phyloP scores from a whole-genome alignment of 2,888 invertebrate genomes.

The Cryptophagus acutangulus region DNA sequence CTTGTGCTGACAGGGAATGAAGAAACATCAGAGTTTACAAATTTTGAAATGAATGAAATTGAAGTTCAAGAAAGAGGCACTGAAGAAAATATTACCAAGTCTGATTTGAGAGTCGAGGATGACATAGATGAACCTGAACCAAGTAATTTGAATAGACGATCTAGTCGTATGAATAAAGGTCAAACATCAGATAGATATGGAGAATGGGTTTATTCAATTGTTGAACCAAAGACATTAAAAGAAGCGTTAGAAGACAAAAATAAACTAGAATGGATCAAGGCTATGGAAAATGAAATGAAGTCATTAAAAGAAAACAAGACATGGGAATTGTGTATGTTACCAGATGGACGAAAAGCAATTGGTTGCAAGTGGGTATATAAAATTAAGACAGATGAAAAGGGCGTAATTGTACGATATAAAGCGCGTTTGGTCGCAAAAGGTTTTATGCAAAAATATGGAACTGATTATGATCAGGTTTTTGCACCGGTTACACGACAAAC shows the following conservation, averaged over 20 bases:
- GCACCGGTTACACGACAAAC: neutral
- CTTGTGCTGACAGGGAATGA: no score
- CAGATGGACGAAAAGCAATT: neutral
- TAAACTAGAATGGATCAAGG: neutral
- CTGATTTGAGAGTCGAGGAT: no score
- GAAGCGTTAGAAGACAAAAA: neutral
- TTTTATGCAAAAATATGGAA: neutral
- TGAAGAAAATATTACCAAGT: no score
- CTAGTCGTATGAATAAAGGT: no score
- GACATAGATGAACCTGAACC: no score
- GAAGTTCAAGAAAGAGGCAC: no score
- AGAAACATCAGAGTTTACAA: no score
- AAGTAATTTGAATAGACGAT: no score
- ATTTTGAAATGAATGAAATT: no score
- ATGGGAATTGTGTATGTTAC: neutral
- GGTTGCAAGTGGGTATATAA: constrained; percentile 3
- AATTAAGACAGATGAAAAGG: neutral
- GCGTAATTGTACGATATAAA: neutral
- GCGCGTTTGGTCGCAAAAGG: constrained; percentile 1
- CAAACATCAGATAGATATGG: no score
- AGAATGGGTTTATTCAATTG: no score
- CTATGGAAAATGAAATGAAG: neutral
- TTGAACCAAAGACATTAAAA: neutral
- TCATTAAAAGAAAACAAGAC: constrained; percentile 1
- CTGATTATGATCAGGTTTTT: neutral